Evolutionary conservation across 2,888 invertebrate genomes (phyloP).

Genomic region (Trichogramma dendrolimi): DNA sequence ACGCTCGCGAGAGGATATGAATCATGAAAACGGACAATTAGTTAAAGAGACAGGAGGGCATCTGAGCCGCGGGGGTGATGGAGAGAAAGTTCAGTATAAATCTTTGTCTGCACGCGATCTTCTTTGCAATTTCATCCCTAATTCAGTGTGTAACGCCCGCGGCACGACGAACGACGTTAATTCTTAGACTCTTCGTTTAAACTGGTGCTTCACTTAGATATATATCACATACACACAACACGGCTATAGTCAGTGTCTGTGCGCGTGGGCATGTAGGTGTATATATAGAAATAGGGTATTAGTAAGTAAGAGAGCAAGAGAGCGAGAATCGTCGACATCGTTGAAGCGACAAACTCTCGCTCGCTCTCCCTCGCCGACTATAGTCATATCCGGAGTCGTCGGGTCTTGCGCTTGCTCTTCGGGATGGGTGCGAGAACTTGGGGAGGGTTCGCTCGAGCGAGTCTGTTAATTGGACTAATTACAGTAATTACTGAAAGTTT

Average conservation of each 20-base stretch:
- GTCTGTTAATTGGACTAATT: conserved; percentile 53
- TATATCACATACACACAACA: too few species aligned
- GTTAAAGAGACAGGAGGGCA: background rate
- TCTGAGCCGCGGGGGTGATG: too few species aligned
- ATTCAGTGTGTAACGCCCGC: conserved; percentile 14
- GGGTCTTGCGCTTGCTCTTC: conserved; percentile 6
- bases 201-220: too few species aligned
- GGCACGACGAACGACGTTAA: background rate
- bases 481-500: conserved; percentile 53
- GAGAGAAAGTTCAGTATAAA: background rate
- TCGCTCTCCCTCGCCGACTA: conserved; percentile 5
- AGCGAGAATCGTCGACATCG: conserved; percentile 16
- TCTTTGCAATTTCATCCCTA: conserved; percentile 24
- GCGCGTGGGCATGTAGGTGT: too few species aligned
- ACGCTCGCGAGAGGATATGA: background rate
- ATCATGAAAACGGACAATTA: conserved; percentile 16
- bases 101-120: conserved; percentile 1
- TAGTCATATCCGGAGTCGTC: background rate
- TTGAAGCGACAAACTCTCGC: conserved; percentile 10
- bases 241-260: too few species aligned
- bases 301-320: background rate
- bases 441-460: conserved; percentile 47
- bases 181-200: too few species aligned
- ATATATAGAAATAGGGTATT: too few species aligned
- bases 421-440: conserved; percentile 24